Evolutionary conservation across 2,888 invertebrate species (phyloP).

Genomic region (Apotomis turbidana): DNA sequence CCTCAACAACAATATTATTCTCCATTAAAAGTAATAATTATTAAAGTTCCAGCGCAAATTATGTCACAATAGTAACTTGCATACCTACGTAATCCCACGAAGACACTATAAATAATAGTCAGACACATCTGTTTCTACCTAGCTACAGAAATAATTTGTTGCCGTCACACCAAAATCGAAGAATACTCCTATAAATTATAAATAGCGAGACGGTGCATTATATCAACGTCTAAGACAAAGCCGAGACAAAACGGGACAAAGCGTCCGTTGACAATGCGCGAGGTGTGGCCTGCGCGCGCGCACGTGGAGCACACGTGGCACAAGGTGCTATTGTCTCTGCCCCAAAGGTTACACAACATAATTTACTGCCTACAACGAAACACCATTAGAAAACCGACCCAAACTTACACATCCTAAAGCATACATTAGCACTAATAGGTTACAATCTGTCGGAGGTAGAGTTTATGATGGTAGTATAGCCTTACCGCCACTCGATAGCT

Average conservation of each 20-base stretch:
- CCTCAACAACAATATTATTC: neutral
- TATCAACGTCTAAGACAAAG: slow-evolving; percentile 39
- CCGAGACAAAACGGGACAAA: slow-evolving; percentile 30
- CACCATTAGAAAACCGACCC: neutral
- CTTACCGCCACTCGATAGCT: slow-evolving; percentile 53
- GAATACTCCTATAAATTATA: slow-evolving; percentile 40
- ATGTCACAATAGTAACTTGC: slow-evolving; percentile 1
- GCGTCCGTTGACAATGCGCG: slow-evolving; percentile 36
- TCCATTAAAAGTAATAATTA: neutral
- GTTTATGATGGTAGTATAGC: slow-evolving; percentile 55
- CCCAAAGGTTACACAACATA: slow-evolving; percentile 42
- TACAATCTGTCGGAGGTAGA: slow-evolving; percentile 24
- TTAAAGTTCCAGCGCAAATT: slow-evolving; percentile 11
- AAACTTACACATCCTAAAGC: neutral
- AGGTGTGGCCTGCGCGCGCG: slow-evolving; percentile 42
- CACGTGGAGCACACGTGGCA: slow-evolving; percentile 68
- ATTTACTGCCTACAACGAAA: slow-evolving; percentile 26
- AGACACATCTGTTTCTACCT: slow-evolving; percentile 39
- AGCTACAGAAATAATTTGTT: slow-evolving; percentile 29
- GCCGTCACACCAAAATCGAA: slow-evolving; percentile 24
- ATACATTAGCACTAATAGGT: neutral
- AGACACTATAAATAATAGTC: slow-evolving; percentile 24
- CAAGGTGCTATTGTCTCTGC: slow-evolving; percentile 65
- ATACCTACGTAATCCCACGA: slow-evolving; percentile 26
- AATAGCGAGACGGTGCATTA: slow-evolving; percentile 36